Percentiles rank a stretch among this genome's conserved stretches.
These are phyloP conservation scores for Linepithema humile DNA, from an alignment of 1,140 invertebrate species.

Conservation along the genomic window DNA sequence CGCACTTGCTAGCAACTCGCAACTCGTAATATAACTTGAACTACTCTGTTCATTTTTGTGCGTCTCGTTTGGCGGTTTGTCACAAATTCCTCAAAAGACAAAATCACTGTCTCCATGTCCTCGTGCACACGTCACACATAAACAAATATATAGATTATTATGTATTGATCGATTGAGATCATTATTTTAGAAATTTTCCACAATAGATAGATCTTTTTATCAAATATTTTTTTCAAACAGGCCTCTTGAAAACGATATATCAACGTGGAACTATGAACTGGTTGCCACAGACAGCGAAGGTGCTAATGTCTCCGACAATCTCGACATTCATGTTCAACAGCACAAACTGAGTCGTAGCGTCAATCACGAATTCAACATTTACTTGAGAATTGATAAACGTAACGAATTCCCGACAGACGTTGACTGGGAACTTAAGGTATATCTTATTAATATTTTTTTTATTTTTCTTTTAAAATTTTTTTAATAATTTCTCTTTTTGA, in stretches of 20 bases:
- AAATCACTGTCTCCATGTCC: no score
- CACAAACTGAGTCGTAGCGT: conserved; percentile 90
- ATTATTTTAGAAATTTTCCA: no score
- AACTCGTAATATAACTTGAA: no score
- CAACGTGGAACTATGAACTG: conserved; percentile 92
- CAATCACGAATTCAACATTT: conserved; percentile 92
- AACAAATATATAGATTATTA: no score
- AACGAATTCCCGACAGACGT: conserved; percentile 87
- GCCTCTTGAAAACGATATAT: conserved; percentile 93
- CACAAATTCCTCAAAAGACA: no score
- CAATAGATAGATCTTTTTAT: conserved; percentile 11
- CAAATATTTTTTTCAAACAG: conserved; percentile 80
- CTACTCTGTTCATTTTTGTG: no score
- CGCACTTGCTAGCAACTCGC: no score
- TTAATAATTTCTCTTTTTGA: no score
- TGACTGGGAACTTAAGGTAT: conserved; percentile 88
- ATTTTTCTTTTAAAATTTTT: not conserved
- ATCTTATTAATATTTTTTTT: not conserved
- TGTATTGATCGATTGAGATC: no score
- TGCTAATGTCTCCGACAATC: conserved; percentile 87
- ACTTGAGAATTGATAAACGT: conserved; percentile 87
- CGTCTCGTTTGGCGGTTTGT: no score
- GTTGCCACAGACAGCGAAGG: conserved; percentile 92
- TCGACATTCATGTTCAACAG: conserved; percentile 93
- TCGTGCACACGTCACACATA: no score